Conservation (phyloP, 2,888 invertebrate species). For the Rhorus exstirpatorius region DNA sequence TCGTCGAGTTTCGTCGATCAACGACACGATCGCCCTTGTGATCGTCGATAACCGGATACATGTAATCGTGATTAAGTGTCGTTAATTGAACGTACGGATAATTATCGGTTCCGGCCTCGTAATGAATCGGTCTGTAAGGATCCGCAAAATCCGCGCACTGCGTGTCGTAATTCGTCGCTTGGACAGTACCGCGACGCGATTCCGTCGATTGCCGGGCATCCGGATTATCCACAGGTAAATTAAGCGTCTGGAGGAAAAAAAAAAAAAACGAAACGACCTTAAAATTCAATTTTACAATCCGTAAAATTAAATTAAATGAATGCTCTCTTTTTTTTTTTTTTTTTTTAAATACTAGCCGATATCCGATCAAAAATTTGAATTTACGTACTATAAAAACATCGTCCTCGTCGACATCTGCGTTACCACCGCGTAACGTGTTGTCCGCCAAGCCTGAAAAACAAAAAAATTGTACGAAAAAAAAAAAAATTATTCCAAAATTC, state of each 20-base stretch:
- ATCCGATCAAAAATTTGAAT: not conserved
- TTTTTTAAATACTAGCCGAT: too few relatives aligned
- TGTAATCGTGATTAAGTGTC: slow-evolving; percentile 94
- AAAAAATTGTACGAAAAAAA: slow-evolving; percentile 70
- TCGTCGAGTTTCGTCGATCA: slow-evolving; percentile 82
- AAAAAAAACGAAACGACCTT: slow-evolving; percentile 71
- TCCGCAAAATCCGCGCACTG: slow-evolving; percentile 81
- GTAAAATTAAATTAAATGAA: too few relatives aligned
- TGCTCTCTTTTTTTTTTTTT: too few relatives aligned
- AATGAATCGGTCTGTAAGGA: slow-evolving; percentile 82
- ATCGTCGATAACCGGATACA: slow-evolving; percentile 92
- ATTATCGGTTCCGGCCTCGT: slow-evolving; percentile 87
- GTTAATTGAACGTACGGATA: slow-evolving; percentile 95
- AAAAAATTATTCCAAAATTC: slow-evolving; percentile 1
- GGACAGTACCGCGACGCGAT: slow-evolving; percentile 77
- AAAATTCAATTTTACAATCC: not conserved
- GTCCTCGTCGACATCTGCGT: slow-evolving; percentile 94
- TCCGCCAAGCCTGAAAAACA: slow-evolving; percentile 91
- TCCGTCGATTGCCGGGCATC: slow-evolving; percentile 91
- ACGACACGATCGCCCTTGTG: slow-evolving; percentile 82
- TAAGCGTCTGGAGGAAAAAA: slow-evolving; percentile 90
- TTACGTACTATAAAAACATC: slow-evolving; percentile 96
- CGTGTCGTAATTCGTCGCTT: slow-evolving; percentile 81
- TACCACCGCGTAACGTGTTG: slow-evolving; percentile 90
- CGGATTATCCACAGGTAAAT: slow-evolving; percentile 93